Percentiles rank a stretch among this genome's conserved stretches.
These are phyloP conservation scores for Cololabis saira DNA, from an alignment of 2,113 vertebrate species.

Conservation along the genomic window DNA sequence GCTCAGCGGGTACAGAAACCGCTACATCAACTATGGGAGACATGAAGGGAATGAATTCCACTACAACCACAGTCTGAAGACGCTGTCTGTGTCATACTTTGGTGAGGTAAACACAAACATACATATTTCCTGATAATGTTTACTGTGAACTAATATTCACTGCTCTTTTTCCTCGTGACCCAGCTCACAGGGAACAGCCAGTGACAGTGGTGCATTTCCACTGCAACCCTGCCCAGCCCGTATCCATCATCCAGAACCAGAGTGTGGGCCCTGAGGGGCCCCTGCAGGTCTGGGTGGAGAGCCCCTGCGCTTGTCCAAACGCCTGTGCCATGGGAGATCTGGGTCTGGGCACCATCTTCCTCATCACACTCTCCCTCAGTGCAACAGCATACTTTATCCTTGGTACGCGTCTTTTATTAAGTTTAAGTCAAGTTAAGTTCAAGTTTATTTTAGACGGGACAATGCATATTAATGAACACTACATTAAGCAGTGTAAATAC, in stretches of 20 bases:
- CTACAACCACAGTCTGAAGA: conserved; percentile 72
- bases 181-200: conserved; percentile 27
- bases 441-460: too few species aligned
- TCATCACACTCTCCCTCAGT: conserved; percentile 76
- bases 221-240: conserved; percentile 66
- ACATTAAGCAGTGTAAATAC: too few species aligned
- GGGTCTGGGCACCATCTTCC: conserved; percentile 78
- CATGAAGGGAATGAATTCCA: conserved; percentile 74
- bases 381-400: conserved; percentile 74
- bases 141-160: not conserved
- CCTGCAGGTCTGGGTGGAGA: conserved; percentile 79
- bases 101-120: conserved; percentile 48
- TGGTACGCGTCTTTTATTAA: conserved; percentile 56
- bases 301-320: conserved; percentile 79
- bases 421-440: too few species aligned
- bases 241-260: conserved; percentile 44
- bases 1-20: conserved; percentile 20
- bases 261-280: conserved; percentile 24
- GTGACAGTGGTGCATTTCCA: conserved; percentile 77
- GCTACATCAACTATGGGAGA: conserved; percentile 73
- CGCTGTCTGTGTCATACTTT: conserved; percentile 77
- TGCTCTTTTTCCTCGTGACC: not conserved
- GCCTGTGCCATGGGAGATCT: conserved; percentile 73
- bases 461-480: too few species aligned
- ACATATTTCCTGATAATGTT: not conserved